Evolutionary conservation across 2,113 vertebrate species (phyloP).

Genomic region (Scophthalmus maximus): DNA sequence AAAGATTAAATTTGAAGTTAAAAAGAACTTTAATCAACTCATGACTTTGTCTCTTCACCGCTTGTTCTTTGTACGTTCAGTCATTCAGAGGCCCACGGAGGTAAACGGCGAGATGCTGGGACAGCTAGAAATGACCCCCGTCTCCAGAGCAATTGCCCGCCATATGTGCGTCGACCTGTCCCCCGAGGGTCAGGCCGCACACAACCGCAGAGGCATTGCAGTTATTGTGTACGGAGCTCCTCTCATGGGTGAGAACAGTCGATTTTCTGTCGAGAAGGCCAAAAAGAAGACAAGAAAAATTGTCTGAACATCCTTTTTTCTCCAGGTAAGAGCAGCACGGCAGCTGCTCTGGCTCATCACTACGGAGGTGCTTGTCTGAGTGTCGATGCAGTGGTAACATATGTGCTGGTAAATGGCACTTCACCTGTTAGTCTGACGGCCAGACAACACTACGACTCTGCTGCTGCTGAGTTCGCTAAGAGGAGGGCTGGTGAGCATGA

Average conservation of each 20-base stretch:
- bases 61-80: constrained; percentile 12
- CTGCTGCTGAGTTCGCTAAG: constrained; percentile 71
- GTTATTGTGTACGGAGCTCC: constrained; percentile 89
- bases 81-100: constrained; percentile 51
- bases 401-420: constrained; percentile 79
- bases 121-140: constrained; percentile 78
- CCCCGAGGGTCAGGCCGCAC: constrained; percentile 69
- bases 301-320: neutral
- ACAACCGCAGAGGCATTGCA: constrained; percentile 82
- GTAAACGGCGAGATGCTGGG: constrained; percentile 57
- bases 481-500: constrained; percentile 77
- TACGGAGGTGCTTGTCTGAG: constrained; percentile 82
- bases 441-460: constrained; percentile 81
- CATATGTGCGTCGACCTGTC: constrained; percentile 81
- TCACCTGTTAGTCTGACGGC: constrained; percentile 75
- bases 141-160: constrained; percentile 80
- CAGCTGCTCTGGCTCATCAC: constrained; percentile 77
- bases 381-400: constrained; percentile 84
- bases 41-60: neutral
- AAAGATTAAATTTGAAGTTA: too few species aligned
- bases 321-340: constrained; percentile 82
- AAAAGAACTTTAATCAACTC: too few species aligned
- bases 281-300: neutral
- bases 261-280: neutral
- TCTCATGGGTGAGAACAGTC: constrained; percentile 79